phyloP scores from a whole-genome alignment of 2,113 vertebrate species.

The Salvelinus namaycush region DNA sequence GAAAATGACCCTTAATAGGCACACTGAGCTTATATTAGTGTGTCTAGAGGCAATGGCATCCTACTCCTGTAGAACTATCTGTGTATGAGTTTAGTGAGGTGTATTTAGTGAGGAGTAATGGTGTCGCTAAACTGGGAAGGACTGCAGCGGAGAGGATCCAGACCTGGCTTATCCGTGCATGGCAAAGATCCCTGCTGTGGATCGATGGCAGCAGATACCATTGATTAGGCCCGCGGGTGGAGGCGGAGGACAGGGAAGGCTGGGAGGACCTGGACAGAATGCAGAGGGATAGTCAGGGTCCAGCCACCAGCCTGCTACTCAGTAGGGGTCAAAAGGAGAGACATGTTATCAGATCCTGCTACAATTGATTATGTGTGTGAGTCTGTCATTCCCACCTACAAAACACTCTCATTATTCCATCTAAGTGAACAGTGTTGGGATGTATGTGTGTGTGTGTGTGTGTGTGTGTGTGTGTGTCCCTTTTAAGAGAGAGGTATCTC shows the following conservation, averaged over 20 bases:
- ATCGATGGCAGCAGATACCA: slow-evolving; percentile 52
- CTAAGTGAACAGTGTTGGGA: slow-evolving; percentile 4
- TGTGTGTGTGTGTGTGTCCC: neutral
- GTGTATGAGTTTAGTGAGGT: too few relatives aligned
- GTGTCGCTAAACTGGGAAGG: slow-evolving; percentile 2
- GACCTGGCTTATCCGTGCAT: slow-evolving; percentile 53
- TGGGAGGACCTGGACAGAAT: slow-evolving; percentile 4
- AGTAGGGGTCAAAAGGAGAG: too few relatives aligned
- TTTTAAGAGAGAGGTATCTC: neutral
- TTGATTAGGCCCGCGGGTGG: slow-evolving; percentile 55
- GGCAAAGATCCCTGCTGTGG: slow-evolving; percentile 45
- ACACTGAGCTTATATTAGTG: too few relatives aligned
- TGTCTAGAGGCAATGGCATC: too few relatives aligned
- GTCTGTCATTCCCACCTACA: neutral
- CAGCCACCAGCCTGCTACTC: too few relatives aligned
- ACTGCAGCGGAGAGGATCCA: slow-evolving; percentile 34
- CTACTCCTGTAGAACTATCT: too few relatives aligned
- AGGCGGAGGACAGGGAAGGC: slow-evolving; percentile 22
- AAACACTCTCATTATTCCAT: neutral
- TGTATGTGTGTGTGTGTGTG: neutral
- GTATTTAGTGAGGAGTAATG: neutral
- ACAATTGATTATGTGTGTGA: neutral
- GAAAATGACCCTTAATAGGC: too few relatives aligned
- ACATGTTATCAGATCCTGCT: too few relatives aligned
- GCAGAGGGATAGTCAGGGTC: neutral